These are phyloP conservation scores for Cottoperca gobio DNA, from an alignment of 2,797 vertebrate genomes.

Conservation along the genomic window DNA sequence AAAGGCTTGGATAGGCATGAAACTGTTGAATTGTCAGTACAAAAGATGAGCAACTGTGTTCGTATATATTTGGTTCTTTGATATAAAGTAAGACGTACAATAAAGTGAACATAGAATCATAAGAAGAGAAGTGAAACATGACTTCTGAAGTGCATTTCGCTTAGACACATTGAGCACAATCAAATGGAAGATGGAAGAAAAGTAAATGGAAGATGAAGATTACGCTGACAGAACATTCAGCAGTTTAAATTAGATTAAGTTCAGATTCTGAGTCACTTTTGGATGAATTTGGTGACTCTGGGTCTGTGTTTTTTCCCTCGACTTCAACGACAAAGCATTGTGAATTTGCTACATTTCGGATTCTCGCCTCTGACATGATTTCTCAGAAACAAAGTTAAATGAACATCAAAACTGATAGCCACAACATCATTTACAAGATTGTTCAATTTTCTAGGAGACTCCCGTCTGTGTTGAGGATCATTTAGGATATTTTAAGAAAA, in stretches of 20 bases:
- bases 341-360: background rate
- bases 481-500: background rate
- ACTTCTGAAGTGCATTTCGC: background rate
- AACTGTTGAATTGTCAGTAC: background rate
- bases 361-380: background rate
- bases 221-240: background rate
- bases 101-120: background rate
- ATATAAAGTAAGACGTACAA: background rate
- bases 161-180: background rate
- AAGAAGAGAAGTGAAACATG: background rate
- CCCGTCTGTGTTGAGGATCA: background rate
- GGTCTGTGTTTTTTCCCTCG: background rate
- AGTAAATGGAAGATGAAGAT: background rate
- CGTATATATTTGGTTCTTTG: background rate
- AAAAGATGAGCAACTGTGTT: background rate
- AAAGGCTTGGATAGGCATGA: background rate
- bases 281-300: background rate
- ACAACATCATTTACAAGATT: background rate
- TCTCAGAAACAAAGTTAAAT: background rate
- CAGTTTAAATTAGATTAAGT: background rate
- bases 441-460: background rate
- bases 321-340: background rate
- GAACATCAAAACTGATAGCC: background rate
- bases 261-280: background rate
- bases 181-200: too few species aligned